Conservation (phyloP, 2,113 vertebrate genomes). For the Shinisaurus crocodilurus region DNA sequence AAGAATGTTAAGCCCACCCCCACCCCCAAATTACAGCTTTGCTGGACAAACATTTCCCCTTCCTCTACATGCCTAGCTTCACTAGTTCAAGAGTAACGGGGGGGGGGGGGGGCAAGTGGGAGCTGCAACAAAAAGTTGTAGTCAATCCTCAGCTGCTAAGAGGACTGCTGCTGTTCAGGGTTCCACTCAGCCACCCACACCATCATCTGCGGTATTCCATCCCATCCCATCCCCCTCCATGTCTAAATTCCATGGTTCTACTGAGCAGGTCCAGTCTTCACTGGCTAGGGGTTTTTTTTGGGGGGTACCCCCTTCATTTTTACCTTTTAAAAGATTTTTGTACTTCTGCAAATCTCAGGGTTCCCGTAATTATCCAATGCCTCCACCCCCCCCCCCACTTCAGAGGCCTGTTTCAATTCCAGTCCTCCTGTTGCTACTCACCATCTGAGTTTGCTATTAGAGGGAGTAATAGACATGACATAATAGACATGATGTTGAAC, state of each 20-base stretch:
- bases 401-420: no score
- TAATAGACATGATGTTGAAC: no score
- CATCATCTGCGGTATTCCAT: not conserved
- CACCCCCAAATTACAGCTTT: not conserved
- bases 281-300: no score
- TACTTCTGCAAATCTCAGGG: not conserved
- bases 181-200: not conserved
- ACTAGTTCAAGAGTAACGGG: not conserved
- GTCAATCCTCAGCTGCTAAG: not conserved
- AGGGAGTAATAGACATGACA: no score
- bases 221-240: not conserved
- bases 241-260: not conserved
- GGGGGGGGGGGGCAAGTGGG: not conserved
- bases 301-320: no score
- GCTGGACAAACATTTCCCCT: not conserved
- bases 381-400: no score
- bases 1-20: not conserved
- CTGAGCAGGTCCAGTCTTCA: not conserved
- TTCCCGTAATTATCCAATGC: not conserved
- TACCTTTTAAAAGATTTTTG: not conserved
- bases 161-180: not conserved
- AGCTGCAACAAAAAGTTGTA: not conserved
- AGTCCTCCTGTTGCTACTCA: no score
- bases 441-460: no score
- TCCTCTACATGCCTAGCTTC: not conserved